phyloP scores from a whole-genome alignment of 1,140 invertebrate species.

The Lineus longissimus region DNA sequence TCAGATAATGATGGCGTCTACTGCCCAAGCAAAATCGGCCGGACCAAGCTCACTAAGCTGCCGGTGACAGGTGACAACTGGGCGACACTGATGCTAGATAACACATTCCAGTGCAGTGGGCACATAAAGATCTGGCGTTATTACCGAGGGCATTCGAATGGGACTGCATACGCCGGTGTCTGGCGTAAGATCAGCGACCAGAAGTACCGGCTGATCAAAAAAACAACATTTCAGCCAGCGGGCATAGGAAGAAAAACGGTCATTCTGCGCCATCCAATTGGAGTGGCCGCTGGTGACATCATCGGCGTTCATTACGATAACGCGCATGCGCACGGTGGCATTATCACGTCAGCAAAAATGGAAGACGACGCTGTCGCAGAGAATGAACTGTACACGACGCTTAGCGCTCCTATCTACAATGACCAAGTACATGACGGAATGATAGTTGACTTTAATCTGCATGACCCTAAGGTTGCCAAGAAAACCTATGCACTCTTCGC shows the following conservation, averaged over 20 bases:
- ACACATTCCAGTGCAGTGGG: background rate
- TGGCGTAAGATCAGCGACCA: background rate
- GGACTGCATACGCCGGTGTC: background rate
- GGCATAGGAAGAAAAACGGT: background rate
- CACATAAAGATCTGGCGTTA: background rate
- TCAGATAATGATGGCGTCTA: no score
- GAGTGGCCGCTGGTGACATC: background rate
- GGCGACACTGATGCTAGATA: conserved; percentile 5
- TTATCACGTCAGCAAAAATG: no score
- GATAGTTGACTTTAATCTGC: no score
- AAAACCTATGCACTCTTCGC: no score
- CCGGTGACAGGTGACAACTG: background rate
- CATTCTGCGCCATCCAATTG: background rate
- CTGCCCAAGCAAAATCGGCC: background rate
- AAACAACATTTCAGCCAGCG: background rate
- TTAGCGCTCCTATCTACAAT: no score
- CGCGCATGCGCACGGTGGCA: no score
- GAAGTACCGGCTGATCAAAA: background rate
- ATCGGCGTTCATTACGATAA: background rate
- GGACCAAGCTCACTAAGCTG: background rate
- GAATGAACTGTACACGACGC: no score
- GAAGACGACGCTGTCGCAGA: no score
- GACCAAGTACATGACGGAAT: no score
- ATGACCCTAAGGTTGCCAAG: no score
- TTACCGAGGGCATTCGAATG: background rate